Percentiles rank a stretch among this genome's conserved stretches.
These are phyloP conservation scores for Thunnus maccoyii DNA, from an alignment of 2,113 vertebrate species.

Conservation along the genomic window DNA sequence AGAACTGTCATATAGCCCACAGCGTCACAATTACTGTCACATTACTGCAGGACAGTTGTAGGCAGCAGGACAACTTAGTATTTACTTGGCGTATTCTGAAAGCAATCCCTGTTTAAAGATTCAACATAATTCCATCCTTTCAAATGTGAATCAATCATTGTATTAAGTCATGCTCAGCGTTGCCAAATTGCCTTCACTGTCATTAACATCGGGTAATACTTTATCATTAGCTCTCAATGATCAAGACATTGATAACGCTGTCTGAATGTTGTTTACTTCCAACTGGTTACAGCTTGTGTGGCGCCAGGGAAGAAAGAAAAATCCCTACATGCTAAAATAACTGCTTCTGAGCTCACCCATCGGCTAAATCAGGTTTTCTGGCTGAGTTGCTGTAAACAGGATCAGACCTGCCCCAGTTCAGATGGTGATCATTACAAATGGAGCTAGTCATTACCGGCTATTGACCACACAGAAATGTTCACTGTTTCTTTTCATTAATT, in stretches of 20 bases:
- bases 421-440: constrained; percentile 33
- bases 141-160: neutral
- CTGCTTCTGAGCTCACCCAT: constrained; percentile 24
- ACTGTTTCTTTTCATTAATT: neutral
- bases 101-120: neutral
- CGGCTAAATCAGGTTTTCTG: constrained; percentile 49
- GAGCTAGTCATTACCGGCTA: constrained; percentile 19
- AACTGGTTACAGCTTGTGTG: constrained; percentile 45
- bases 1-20: constrained; percentile 11
- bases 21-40: neutral
- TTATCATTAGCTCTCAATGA: neutral
- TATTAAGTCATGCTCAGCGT: neutral
- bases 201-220: neutral
- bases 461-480: constrained; percentile 15
- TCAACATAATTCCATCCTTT: neutral
- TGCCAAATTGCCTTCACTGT: neutral
- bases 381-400: constrained; percentile 29
- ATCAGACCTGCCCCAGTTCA: constrained; percentile 48
- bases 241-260: neutral
- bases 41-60: neutral
- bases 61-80: neutral
- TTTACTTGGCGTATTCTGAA: neutral
- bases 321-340: constrained; percentile 34
- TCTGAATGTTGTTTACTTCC: constrained; percentile 5
- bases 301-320: neutral